phyloP scores from a whole-genome alignment of 2,888 invertebrate species.

The Melanostoma scalare region DNA sequence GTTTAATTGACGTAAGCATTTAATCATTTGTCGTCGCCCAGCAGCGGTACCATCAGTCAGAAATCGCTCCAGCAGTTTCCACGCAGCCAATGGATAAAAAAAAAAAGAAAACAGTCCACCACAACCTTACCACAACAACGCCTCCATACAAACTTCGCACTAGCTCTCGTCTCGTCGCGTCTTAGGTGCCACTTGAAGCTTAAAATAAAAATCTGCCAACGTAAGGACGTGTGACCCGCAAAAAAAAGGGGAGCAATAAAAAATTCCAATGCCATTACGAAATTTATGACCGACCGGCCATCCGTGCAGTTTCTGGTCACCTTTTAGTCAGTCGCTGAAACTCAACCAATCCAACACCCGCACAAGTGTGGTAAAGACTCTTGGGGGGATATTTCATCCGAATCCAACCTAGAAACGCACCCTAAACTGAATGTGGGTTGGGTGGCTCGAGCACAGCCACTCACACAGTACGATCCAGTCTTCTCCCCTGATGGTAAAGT shows the following conservation, averaged over 20 bases:
- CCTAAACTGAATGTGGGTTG: constrained; percentile 41
- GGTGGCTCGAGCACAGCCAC: background rate
- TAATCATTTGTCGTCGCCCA: constrained; percentile 58
- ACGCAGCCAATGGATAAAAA: background rate
- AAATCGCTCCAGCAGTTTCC: constrained; percentile 53
- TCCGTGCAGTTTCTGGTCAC: constrained; percentile 58
- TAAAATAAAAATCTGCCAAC: constrained; percentile 64
- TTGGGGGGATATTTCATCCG: constrained; percentile 11
- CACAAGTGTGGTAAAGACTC: background rate
- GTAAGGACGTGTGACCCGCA: constrained; percentile 67
- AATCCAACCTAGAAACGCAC: constrained; percentile 70
- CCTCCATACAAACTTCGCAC: constrained; percentile 1
- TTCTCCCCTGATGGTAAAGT: constrained; percentile 40
- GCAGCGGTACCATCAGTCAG: constrained; percentile 35
- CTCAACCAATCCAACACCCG: background rate
- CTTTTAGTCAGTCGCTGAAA: constrained; percentile 29
- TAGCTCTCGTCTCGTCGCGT: constrained; percentile 51
- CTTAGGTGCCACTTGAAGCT: constrained; percentile 69
- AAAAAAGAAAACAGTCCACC: background rate
- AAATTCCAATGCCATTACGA: constrained; percentile 71
- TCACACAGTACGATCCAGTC: background rate
- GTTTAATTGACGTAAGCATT: constrained; percentile 71
- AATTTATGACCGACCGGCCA: constrained; percentile 60
- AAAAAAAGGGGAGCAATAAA: constrained; percentile 60
- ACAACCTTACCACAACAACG: constrained; percentile 34